Percentiles rank a stretch among this genome's conserved stretches.
These are phyloP conservation scores for Orussus abietinus DNA, from an alignment of 1,140 invertebrate species.

Conservation along the genomic window DNA sequence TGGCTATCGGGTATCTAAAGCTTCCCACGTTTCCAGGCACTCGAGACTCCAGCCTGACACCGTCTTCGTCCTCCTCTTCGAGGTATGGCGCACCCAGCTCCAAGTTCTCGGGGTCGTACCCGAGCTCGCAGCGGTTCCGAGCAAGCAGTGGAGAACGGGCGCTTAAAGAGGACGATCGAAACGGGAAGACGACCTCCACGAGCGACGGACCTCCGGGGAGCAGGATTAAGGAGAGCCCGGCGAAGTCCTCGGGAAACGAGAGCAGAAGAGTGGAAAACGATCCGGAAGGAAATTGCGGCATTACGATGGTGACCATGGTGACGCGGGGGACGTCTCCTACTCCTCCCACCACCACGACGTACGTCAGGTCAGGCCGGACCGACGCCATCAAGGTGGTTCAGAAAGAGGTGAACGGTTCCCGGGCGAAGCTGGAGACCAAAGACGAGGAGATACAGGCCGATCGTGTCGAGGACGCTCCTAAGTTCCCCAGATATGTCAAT, in stretches of 20 bases:
- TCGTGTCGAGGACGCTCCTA: slow-evolving; percentile 60
- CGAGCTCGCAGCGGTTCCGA: too few species aligned
- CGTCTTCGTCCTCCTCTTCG: too few species aligned
- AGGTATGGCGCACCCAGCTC: too few species aligned
- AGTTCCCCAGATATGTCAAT: slow-evolving; percentile 62
- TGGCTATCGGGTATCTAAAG: too few species aligned
- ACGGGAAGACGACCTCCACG: slow-evolving; percentile 1
- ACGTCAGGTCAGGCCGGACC: slow-evolving; percentile 61
- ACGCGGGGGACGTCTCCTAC: slow-evolving; percentile 74
- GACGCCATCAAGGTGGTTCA: slow-evolving; percentile 68
- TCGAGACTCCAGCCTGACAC: too few species aligned
- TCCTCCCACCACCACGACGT: slow-evolving; percentile 61
- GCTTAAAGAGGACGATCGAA: too few species aligned
- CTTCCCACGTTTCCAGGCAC: too few species aligned
- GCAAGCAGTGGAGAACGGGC: neutral
- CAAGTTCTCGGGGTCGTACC: too few species aligned
- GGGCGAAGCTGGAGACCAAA: slow-evolving; percentile 53
- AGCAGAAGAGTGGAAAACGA: slow-evolving; percentile 13
- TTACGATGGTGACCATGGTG: slow-evolving; percentile 60
- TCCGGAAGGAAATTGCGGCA: slow-evolving; percentile 37
- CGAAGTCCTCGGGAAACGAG: slow-evolving; percentile 7
- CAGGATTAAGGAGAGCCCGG: slow-evolving; percentile 12
- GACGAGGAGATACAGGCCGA: slow-evolving; percentile 70
- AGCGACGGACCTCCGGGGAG: slow-evolving; percentile 6
- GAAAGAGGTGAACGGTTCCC: slow-evolving; percentile 60